Base-by-base conservation (phyloP, 1,140 invertebrate species). In the Acromyrmex heyeri region DNA sequence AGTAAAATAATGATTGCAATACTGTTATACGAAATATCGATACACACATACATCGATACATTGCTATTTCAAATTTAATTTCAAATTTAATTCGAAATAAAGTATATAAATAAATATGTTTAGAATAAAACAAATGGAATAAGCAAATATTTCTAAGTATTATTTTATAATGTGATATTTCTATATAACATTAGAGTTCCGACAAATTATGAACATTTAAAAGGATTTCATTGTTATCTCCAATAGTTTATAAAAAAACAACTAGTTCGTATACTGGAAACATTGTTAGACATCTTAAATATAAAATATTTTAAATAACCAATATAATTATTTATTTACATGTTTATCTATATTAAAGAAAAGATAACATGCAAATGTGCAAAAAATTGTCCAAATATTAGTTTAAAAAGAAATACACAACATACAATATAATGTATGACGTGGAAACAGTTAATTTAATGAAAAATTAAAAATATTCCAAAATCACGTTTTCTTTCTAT, bases 1-100 rank as follows among this genome's bases (percentile, higher is more conserved):
- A 10, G n/a, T 38, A 75, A 14, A 44, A 2, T 27, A 77, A 77
- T 62, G n/a, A 77, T 77, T 77, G 75, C 57, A 77, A 44, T 62
- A 77, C 10, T 10, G 10, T 21, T 75, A 44, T 44, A 44, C 38
- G 3, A 14, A 62, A 62, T 44, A 62, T 61, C 24, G n/a, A 72
- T 21, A 38, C 24, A 24, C 1, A 24, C 24, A 24, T 0, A 24
- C 18, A 59, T 21, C 53, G n/a, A 38, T 38, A 38, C 34, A 8
- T 38, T 7, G 0, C 8, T 76, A 18, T 27, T 75, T 21, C 7
- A 55, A 18, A 73, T n/a, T 55, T 0, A 3, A 57, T 75, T 75
- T 18, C 6, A 75, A 75, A n/a, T 57, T 34, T 34, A 30, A 55
- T 75, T 75, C 16, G 21, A 57, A 57, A 34, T 34, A 44, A 44